Conservation (phyloP, 1,140 invertebrate species). For the Hylaeus anthracinus region DNA sequence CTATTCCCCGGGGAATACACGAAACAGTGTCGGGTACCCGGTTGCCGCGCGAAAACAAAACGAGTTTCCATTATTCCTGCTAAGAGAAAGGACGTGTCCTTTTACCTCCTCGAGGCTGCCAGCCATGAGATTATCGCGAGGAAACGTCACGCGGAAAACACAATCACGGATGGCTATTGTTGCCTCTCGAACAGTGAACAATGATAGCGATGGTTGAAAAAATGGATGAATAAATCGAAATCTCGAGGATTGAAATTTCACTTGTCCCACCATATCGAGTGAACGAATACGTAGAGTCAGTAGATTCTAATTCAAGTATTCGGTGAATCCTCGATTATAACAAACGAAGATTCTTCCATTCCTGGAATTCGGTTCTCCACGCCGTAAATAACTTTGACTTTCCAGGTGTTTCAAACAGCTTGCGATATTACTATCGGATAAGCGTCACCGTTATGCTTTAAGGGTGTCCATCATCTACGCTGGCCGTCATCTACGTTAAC, state of each 20-base stretch:
- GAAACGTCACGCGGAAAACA: neutral
- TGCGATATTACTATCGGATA: neutral
- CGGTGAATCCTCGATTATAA: no score
- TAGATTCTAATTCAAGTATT: no score
- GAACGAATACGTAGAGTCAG: no score
- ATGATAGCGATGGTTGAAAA: no score
- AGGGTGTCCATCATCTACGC: neutral
- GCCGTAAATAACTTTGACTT: no score
- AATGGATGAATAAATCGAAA: no score
- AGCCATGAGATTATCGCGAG: neutral
- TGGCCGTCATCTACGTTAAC: neutral
- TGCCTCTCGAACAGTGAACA: no score
- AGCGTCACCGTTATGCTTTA: neutral
- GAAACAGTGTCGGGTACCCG: neutral
- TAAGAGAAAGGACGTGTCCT: neutral
- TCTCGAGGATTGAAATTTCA: no score
- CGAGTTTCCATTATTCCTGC: slow-evolving; percentile 20
- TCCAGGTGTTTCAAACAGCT: no score
- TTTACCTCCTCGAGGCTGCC: neutral
- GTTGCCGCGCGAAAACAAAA: slow-evolving; percentile 22
- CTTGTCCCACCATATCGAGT: no score
- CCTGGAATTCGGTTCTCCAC: no score
- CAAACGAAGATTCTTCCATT: no score
- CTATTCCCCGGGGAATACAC: slow-evolving; percentile 42
- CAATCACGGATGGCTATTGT: neutral